Base-by-base conservation (phyloP, 2,888 invertebrate genomes). In the Aricia artaxerxes region DNA sequence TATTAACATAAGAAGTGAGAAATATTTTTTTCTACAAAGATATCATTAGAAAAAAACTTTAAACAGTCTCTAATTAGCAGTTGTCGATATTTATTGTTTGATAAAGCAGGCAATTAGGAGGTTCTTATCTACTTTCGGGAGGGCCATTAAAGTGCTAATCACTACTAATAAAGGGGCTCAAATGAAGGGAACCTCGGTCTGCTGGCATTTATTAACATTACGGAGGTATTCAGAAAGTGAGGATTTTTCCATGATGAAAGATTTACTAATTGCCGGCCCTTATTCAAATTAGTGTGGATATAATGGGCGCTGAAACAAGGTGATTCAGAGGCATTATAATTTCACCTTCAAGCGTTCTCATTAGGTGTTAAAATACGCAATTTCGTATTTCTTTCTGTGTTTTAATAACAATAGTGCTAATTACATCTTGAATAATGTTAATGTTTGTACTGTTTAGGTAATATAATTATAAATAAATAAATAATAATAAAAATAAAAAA, bases 191-290 rank as follows among this genome's bases (percentile, higher is more conserved):
- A 81, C 81, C 82, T 81, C 81, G 81, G 82, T 82, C 83, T 85
- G 82, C 82, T 82, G 81, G 82, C 82, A 82, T 84, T 84, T 84
- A 84, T 83, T 84, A 83, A 80, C 85, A 84, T 84, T 76, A 35
- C 24, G 76, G 76, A 53, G 76, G 76, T 76, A 76, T 76, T 76
- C 57, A 76, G 76, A 31, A 75, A 76, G 76, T 80, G 81, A 79
- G 80, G 81, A 80, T 82, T 82, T 84, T 83, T 83, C 82, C 80
- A 81, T 82, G 78, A 81, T 81, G 82, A 81, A 81, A 82, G 80
- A 81, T 80, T 80, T 82, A 82, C 82, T 84, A 82, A 84, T 83
- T 84, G 83, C 77, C 49, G 69, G 78, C 80, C 81, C 81, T 83
- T 82, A 83, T 82, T 81, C 79, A 81, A 81, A 82, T 81, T 60